These are phyloP conservation scores for Phalacrocorax pelagicus DNA, from an alignment of 2,113 vertebrate genomes.

Conservation along the genomic window DNA sequence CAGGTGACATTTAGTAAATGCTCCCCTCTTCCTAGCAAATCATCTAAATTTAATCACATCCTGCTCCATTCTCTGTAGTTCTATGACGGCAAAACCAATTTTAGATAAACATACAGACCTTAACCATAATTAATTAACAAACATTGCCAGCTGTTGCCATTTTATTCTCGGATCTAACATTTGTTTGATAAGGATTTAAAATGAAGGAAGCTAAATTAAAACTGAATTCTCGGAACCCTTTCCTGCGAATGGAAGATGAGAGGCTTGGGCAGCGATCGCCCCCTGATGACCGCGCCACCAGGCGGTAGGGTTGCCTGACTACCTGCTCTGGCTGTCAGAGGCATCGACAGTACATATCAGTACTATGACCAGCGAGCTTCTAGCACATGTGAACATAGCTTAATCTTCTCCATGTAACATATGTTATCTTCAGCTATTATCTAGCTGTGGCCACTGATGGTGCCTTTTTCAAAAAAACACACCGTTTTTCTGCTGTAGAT, in stretches of 20 bases:
- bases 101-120: background rate
- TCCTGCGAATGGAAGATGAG: background rate
- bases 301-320: background rate
- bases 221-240: background rate
- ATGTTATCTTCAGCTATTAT: background rate
- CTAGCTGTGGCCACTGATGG: background rate
- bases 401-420: background rate
- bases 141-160: background rate
- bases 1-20: background rate
- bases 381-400: rapidly evolving
- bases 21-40: background rate
- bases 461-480: background rate
- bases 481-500: background rate
- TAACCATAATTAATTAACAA: background rate
- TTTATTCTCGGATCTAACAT: background rate
- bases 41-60: background rate
- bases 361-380: background rate
- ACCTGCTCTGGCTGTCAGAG: rapidly evolving
- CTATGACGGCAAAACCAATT: background rate
- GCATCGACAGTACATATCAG: background rate
- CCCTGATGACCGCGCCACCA: rapidly evolving
- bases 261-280: background rate
- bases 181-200: background rate
- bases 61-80: background rate
- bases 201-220: background rate